phyloP scores from a whole-genome alignment of 2,113 vertebrate genomes.

The Heptranchias perlo region DNA sequence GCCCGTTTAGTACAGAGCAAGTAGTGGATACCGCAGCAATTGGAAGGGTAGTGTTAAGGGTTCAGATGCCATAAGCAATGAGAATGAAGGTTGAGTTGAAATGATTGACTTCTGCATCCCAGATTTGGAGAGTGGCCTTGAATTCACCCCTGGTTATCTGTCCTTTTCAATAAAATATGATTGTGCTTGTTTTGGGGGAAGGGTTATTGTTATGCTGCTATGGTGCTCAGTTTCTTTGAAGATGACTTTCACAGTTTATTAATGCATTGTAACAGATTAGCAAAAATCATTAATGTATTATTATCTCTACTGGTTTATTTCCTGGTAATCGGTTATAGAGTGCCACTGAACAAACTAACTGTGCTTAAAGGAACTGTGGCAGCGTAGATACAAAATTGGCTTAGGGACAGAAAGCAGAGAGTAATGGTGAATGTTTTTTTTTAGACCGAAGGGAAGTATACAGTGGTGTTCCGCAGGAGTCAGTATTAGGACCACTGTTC shows the following conservation, averaged over 20 bases:
- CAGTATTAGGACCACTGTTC: too few species aligned
- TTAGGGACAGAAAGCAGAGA: too few species aligned
- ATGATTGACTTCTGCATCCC: neutral
- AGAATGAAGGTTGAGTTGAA: neutral
- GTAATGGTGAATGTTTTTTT: too few species aligned
- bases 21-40: neutral
- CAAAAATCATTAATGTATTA: too few species aligned
- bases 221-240: neutral
- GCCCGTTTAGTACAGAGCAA: neutral
- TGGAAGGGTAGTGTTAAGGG: neutral
- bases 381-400: too few species aligned
- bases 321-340: neutral
- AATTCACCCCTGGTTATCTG: neutral
- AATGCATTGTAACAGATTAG: neutral
- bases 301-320: neutral
- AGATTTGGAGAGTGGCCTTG: neutral
- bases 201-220: neutral
- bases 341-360: neutral
- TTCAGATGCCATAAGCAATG: neutral
- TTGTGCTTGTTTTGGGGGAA: neutral
- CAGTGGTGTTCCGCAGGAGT: too few species aligned
- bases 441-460: too few species aligned
- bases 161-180: neutral
- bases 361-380: too few species aligned
- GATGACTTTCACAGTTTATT: neutral